Conservation (phyloP, 2,888 invertebrate species). For the Sarcophaga rosellei region DNA sequence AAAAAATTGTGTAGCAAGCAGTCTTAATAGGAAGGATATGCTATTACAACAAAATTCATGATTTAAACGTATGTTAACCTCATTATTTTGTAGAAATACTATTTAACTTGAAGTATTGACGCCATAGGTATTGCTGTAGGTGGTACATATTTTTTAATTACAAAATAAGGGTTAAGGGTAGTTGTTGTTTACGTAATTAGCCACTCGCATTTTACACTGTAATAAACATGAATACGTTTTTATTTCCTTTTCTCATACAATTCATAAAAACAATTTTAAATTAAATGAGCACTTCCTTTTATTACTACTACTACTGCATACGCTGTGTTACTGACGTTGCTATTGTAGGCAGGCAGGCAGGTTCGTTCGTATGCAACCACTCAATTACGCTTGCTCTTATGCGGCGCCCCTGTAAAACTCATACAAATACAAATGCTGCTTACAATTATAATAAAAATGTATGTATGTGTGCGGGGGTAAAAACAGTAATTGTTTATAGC, state of each 20-base stretch:
- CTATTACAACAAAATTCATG: no score
- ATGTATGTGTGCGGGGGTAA: neutral
- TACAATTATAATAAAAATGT: neutral
- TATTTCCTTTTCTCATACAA: neutral
- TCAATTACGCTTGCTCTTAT: neutral
- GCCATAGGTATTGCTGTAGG: no score
- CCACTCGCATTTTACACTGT: slow-evolving; percentile 38
- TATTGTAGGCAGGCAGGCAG: no score
- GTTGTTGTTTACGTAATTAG: slow-evolving; percentile 37
- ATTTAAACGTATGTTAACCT: no score
- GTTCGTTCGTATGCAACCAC: neutral
- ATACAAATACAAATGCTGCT: neutral
- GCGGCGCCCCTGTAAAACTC: no score
- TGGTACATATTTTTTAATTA: no score
- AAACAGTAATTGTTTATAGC: neutral
- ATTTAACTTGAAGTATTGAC: no score
- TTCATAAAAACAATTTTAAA: neutral
- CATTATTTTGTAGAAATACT: no score
- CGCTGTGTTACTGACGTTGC: no score
- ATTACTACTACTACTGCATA: neutral
- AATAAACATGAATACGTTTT: slow-evolving; percentile 22
- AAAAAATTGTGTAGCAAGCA: no score
- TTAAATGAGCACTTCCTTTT: neutral
- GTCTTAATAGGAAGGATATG: no score
- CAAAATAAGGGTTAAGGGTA: neutral